Evolutionary conservation across 1,140 invertebrate genomes (phyloP).

Genomic region (Bombus vancouverensis): DNA sequence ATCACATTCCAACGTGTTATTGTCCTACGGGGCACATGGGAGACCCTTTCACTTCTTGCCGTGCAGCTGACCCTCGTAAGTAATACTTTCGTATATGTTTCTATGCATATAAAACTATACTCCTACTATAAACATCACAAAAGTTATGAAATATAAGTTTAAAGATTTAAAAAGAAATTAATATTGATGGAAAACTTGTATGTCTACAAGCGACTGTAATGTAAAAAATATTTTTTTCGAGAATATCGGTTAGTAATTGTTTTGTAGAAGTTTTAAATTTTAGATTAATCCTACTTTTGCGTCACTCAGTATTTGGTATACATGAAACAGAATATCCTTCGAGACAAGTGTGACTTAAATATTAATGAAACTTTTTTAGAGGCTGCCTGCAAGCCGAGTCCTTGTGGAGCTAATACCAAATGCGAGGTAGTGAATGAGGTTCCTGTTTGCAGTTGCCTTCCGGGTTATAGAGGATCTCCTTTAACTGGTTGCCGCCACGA

Average conservation of each 20-base stretch:
- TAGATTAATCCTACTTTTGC: not conserved
- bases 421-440: conserved; percentile 89
- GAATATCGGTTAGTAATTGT: not conserved
- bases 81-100: conserved; percentile 23
- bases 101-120: not conserved
- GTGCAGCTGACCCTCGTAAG: conserved; percentile 81
- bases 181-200: not conserved
- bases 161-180: not conserved
- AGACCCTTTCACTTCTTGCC: conserved; percentile 84
- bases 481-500: conserved; percentile 89
- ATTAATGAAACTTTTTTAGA: conserved; percentile 81
- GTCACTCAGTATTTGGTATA: not conserved
- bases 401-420: conserved; percentile 90
- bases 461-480: conserved; percentile 89
- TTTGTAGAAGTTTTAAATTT: not conserved
- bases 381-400: conserved; percentile 90
- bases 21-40: conserved; percentile 87
- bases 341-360: not conserved
- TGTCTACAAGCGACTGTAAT: not conserved
- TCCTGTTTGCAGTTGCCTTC: conserved; percentile 89
- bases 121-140: not conserved
- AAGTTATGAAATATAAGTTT: not conserved
- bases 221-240: not conserved
- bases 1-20: conserved; percentile 86
- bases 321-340: not conserved